Conservation (phyloP, 2,113 vertebrate genomes). For the Tyto alba region DNA sequence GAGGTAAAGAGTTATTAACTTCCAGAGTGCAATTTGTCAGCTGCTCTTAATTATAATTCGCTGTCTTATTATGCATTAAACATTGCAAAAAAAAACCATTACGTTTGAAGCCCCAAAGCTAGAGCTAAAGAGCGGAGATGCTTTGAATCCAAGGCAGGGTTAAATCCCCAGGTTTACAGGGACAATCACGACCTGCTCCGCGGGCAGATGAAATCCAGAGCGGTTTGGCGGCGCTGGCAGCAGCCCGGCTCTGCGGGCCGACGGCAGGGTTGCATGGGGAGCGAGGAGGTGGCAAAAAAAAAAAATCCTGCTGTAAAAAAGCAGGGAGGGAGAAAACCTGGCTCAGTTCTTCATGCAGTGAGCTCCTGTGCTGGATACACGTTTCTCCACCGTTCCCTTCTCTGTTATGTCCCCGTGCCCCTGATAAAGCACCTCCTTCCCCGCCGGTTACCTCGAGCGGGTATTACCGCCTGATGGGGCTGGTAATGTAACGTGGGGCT, state of each 20-base stretch:
- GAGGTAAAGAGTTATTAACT: background rate
- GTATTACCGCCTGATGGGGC: background rate
- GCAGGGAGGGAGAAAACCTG: background rate
- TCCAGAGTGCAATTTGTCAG: background rate
- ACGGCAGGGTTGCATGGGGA: background rate
- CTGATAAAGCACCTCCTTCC: background rate
- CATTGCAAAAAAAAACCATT: background rate
- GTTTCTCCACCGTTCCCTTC: background rate
- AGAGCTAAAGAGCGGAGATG: background rate
- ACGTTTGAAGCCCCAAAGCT: background rate
- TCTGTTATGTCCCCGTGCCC: background rate
- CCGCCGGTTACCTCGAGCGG: background rate
- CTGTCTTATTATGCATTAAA: background rate
- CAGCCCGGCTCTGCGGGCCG: background rate
- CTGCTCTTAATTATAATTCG: conserved; percentile 15
- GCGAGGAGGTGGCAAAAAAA: background rate
- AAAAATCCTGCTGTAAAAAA: background rate
- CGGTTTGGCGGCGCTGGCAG: accelerated
- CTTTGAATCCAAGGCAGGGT: accelerated
- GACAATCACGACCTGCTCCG: background rate
- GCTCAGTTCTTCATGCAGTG: accelerated
- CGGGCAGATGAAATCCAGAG: background rate
- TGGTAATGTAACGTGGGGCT: background rate
- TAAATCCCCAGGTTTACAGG: background rate
- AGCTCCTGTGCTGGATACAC: accelerated